These are phyloP conservation scores for Hemicordylus capensis DNA, from an alignment of 2,113 vertebrate genomes.

Conservation along the genomic window DNA sequence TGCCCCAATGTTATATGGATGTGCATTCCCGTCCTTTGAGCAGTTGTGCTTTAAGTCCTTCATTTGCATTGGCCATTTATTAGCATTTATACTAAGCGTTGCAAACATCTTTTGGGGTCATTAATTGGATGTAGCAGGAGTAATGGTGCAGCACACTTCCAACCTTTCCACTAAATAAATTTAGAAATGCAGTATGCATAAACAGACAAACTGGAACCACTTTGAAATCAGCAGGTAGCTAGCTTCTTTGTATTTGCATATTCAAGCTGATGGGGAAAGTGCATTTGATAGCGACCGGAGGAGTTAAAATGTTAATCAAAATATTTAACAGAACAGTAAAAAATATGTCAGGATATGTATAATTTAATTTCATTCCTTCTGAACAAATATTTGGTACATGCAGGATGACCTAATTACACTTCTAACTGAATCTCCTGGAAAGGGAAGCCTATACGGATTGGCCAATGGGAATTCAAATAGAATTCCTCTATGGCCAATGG, in stretches of 20 bases:
- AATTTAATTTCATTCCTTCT: neutral
- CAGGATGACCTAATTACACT: neutral
- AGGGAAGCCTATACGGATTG: neutral
- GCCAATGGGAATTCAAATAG: too few species aligned
- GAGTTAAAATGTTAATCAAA: slow-evolving; percentile 2
- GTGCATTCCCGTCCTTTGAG: neutral
- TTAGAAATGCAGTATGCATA: neutral
- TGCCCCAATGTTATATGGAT: neutral
- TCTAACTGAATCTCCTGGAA: neutral
- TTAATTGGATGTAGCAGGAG: slow-evolving; percentile 28
- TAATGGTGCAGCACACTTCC: neutral
- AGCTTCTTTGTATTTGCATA: slow-evolving; percentile 2
- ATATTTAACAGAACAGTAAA: slow-evolving; percentile 16
- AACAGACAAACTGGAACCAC: slow-evolving; percentile 2
- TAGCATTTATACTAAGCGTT: slow-evolving; percentile 52
- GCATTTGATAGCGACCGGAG: neutral
- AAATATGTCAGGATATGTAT: neutral
- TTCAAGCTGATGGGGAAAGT: neutral
- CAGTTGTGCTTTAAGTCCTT: neutral
- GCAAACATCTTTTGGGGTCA: slow-evolving; percentile 20
- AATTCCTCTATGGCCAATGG: too few species aligned
- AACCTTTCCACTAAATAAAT: slow-evolving; percentile 14
- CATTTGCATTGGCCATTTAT: slow-evolving; percentile 34
- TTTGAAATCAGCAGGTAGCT: slow-evolving; percentile 29
- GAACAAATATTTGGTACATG: slow-evolving; percentile 11